These are phyloP conservation scores for Microplitis manilae DNA, from an alignment of 2,888 invertebrate species.

Conservation along the genomic window DNA sequence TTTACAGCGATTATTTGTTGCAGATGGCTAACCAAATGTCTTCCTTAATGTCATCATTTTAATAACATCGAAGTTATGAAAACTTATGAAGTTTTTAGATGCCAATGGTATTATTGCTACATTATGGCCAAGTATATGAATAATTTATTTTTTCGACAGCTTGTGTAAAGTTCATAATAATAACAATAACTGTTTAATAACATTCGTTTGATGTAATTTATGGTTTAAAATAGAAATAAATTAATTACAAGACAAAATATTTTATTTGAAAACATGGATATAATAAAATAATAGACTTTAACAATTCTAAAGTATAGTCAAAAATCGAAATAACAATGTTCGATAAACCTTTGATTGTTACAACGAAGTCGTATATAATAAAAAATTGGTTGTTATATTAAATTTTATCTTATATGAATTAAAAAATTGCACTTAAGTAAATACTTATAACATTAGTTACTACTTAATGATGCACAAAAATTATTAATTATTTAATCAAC, in stretches of 20 bases:
- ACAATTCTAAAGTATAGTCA: background rate
- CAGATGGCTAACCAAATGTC: no score
- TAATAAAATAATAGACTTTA: background rate
- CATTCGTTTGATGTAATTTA: no score
- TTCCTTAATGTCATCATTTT: no score
- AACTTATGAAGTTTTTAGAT: background rate
- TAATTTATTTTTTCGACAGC: no score
- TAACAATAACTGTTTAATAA: no score
- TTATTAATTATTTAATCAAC: background rate
- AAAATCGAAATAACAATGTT: background rate
- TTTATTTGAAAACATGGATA: background rate
- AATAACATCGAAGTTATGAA: no score
- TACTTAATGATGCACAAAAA: background rate
- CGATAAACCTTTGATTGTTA: background rate
- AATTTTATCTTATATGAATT: background rate
- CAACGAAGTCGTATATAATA: background rate
- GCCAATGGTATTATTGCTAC: no score
- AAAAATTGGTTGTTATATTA: background rate
- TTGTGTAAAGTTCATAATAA: no score
- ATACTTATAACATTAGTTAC: background rate
- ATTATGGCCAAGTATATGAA: no score
- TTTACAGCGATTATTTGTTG: no score
- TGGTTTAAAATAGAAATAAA: no score
- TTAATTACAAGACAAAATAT: no score
- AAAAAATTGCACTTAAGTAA: background rate